phyloP scores from a whole-genome alignment of 2,888 invertebrate species.

The Drosophila merina region DNA sequence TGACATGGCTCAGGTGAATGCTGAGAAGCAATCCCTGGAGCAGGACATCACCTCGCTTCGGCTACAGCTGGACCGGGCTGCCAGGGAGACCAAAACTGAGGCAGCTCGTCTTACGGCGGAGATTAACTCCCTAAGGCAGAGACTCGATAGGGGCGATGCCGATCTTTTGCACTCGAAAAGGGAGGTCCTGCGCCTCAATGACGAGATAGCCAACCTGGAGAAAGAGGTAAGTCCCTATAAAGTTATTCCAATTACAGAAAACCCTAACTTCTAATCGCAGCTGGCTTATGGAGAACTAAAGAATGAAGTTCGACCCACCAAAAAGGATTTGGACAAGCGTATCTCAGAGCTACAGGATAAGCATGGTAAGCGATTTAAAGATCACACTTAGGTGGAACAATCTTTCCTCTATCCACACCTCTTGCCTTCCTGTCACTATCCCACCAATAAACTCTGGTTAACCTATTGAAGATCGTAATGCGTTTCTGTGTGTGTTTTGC shows the following conservation, averaged over 20 bases:
- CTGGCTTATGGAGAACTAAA: conserved; percentile 87
- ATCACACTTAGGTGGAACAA: neutral
- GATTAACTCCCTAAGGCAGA: conserved; percentile 88
- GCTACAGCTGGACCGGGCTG: conserved; percentile 88
- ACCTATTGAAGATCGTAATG: conserved; percentile 85
- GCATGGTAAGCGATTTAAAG: conserved; percentile 87
- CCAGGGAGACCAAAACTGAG: conserved; percentile 91
- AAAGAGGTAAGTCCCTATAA: conserved; percentile 87
- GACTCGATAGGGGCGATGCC: conserved; percentile 90
- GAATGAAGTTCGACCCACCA: conserved; percentile 86
- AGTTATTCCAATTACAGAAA: neutral
- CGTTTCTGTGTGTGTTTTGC: conserved; percentile 59
- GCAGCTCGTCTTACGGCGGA: conserved; percentile 90
- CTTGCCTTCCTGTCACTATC: conserved; percentile 9
- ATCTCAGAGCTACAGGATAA: conserved; percentile 92
- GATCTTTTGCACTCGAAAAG: conserved; percentile 92
- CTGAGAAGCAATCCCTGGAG: conserved; percentile 91
- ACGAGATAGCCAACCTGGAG: conserved; percentile 91
- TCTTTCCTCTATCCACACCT: neutral
- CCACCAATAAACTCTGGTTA: conserved; percentile 75
- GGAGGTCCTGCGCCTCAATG: conserved; percentile 90
- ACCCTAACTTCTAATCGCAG: conserved; percentile 77
- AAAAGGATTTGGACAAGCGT: conserved; percentile 90
- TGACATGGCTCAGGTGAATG: conserved; percentile 90
- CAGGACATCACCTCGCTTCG: conserved; percentile 91